These are phyloP conservation scores for Leucania comma DNA, from an alignment of 2,888 invertebrate genomes.

Conservation along the genomic window DNA sequence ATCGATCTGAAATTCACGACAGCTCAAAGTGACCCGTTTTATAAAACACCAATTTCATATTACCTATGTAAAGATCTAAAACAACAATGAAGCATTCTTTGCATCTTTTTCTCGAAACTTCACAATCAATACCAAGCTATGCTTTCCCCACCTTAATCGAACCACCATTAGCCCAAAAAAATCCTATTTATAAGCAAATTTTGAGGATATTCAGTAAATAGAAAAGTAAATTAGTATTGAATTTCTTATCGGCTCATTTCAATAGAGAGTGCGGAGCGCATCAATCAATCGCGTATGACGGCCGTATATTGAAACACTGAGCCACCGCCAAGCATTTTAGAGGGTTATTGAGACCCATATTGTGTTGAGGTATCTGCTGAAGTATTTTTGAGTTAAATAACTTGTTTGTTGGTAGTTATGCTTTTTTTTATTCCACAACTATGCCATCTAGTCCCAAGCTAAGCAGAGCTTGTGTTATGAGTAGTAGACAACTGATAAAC, in stretches of 20 bases:
- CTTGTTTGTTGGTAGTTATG: not conserved
- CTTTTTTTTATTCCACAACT: too few species aligned
- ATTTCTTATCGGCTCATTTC: slow-evolving; percentile 73
- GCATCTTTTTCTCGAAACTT: too few species aligned
- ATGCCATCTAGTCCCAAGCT: too few species aligned
- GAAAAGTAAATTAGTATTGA: slow-evolving; percentile 72
- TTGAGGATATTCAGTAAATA: slow-evolving; percentile 67
- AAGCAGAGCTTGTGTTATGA: too few species aligned
- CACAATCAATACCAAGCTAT: slow-evolving; percentile 2
- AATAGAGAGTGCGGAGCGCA: slow-evolving; percentile 65
- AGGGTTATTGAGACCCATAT: slow-evolving; percentile 13
- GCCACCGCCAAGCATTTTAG: slow-evolving; percentile 51
- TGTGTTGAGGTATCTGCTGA: slow-evolving; percentile 18
- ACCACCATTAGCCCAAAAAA: slow-evolving; percentile 53
- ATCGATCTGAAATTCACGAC: too few species aligned
- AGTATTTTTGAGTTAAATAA: slow-evolving; percentile 10
- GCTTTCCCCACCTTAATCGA: slow-evolving; percentile 31
- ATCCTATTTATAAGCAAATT: slow-evolving; percentile 66
- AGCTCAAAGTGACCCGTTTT: too few species aligned
- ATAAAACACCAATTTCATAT: too few species aligned
- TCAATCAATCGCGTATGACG: slow-evolving; percentile 77
- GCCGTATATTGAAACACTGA: slow-evolving; percentile 73
- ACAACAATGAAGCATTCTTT: not conserved
- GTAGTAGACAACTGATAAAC: too few species aligned
- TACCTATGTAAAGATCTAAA: too few species aligned